Conservation (phyloP, 2,113 vertebrate species). For the Zapornia atra region DNA sequence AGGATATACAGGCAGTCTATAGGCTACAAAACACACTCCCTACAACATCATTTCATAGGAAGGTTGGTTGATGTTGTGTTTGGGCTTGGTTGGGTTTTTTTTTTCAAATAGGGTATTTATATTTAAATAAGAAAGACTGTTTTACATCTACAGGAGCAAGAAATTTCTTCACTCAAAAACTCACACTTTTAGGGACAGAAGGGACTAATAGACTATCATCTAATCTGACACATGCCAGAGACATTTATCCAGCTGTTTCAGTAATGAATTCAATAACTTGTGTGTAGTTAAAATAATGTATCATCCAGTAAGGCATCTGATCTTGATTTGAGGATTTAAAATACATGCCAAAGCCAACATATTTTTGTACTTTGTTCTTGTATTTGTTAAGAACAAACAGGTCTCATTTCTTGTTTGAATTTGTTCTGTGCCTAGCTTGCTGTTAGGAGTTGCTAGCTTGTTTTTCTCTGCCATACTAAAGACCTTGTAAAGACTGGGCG, state of each 20-base stretch:
- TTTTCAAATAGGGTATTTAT: background rate
- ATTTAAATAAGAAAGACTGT: background rate
- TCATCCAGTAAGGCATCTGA: constrained; percentile 14
- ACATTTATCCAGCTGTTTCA: constrained; percentile 43
- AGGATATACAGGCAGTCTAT: background rate
- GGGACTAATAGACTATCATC: background rate
- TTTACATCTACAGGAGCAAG: background rate
- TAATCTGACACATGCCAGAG: constrained; percentile 8
- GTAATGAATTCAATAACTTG: background rate
- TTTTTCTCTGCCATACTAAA: background rate
- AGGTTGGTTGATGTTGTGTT: background rate
- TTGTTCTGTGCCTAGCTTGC: background rate
- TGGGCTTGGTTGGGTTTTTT: background rate
- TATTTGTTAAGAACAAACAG: background rate
- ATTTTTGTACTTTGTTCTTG: background rate
- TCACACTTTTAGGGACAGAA: background rate
- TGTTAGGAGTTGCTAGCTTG: accelerated
- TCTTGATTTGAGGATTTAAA: background rate
- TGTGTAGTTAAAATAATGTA: background rate
- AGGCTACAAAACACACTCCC: background rate
- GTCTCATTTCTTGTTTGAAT: background rate
- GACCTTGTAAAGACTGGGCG: background rate
- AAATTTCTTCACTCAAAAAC: background rate
- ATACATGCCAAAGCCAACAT: background rate
- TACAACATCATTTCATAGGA: background rate